Conservation (phyloP, 1,140 invertebrate species). For the Papilio polyxenes region DNA sequence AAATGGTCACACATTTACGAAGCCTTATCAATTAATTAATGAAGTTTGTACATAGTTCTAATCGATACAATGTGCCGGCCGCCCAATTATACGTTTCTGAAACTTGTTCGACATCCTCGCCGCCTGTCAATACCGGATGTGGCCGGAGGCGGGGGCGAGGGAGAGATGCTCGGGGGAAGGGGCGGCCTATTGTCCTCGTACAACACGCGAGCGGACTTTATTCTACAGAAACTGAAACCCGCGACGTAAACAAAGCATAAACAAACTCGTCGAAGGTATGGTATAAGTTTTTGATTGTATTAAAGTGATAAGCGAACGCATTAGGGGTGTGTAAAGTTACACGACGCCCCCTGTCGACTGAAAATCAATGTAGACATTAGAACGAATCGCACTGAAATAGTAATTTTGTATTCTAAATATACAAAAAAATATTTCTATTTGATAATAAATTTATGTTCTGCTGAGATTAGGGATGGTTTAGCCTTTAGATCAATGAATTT, state of each 20-base stretch:
- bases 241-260: not conserved
- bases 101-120: not conserved
- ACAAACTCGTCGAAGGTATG: not conserved
- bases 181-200: not conserved
- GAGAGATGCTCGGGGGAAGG: not conserved
- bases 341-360: not conserved
- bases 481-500: not conserved
- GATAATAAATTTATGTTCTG: not conserved
- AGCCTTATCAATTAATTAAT: not conserved
- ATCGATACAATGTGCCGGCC: constrained; percentile 13
- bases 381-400: not conserved
- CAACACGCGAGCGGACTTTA: not conserved
- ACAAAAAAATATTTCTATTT: too few relatives aligned
- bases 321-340: not conserved
- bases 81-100: constrained; percentile 3
- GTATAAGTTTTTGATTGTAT: constrained; percentile 4
- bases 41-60: not conserved
- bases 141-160: not conserved
- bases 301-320: not conserved
- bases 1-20: not conserved
- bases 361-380: not conserved
- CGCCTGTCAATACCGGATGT: constrained; percentile 4
- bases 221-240: not conserved
- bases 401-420: not conserved
- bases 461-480: not conserved